Evolutionary conservation across 2,888 invertebrate genomes (phyloP), one percentile per base, ranked within the genome.

Genomic region (Ferrisia virgata): DNA sequence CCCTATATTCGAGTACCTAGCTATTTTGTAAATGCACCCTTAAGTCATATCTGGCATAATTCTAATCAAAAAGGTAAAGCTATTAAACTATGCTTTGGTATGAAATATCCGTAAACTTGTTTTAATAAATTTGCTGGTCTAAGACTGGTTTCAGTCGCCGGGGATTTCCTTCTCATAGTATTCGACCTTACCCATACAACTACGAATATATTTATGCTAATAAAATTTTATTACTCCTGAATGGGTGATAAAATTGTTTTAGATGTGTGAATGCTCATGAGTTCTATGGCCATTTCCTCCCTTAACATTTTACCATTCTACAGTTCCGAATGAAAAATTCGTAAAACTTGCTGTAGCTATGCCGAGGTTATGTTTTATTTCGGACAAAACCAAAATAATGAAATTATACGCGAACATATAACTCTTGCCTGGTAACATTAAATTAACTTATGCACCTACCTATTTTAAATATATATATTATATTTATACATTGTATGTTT

Each of bases 161-260:
- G 72, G 72, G 72, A 76, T 76, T 76, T 36, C 18, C 72, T 22
- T 22, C 72, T 36, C 64, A 11, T 64, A 31, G 13, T 28, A 64
- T 76, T 76, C 72, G 18, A 18, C 72, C 33, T 36, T 76, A 76
- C 31, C 28, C 72, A 36, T 76, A 36, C 72, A 76, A 36, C 36
- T 76, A 36, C 72, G 36, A 33, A 76, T 76, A 76, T 76, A 76
- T 76, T 76, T 76, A 76, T 76, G 72, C 72, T 76, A 76, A 76
- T 76, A 76, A 76, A 76, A 76, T 76, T 76, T 76, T 76, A 76
- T 76, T 13, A 76, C 28, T 36, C 72, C 72, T 76, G 36, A 36
- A 76, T 36, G 72, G 72, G 72, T 76, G 72, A 76, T 76, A 76
- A 76, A 76, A 76, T 76, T 76, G 72, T 76, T 76, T 76, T 76